Percentiles rank a stretch among this genome's conserved stretches.
Evolutionary conservation across 1,140 invertebrate genomes (phyloP).

Genomic region (Chrysopa pallens): DNA sequence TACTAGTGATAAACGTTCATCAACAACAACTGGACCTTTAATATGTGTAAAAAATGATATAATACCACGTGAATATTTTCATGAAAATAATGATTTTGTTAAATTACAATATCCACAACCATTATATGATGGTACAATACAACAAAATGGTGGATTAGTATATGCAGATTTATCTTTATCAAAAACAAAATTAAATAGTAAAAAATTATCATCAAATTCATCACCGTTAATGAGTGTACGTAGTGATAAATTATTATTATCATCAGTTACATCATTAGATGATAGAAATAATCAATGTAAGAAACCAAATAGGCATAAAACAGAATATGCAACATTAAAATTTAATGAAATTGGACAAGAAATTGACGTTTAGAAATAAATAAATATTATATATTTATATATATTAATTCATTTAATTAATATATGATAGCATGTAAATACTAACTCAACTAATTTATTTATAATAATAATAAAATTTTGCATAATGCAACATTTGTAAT

Average conservation of each 20-base stretch:
- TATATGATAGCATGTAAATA: background rate
- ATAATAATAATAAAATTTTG: background rate
- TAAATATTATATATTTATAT: too few relatives aligned
- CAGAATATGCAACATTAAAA: conserved; percentile 56
- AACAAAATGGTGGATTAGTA: conserved; percentile 12
- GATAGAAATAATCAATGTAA: background rate
- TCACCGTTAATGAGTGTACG: background rate
- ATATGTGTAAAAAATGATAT: background rate
- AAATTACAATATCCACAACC: conserved; percentile 22
- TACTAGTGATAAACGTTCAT: too few relatives aligned
- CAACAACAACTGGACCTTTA: background rate
- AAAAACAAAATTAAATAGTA: conserved; percentile 2
- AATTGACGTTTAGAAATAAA: conserved; percentile 39
- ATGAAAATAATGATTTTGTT: conserved; percentile 8
- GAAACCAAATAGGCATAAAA: conserved; percentile 18
- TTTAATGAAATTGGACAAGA: conserved; percentile 57
- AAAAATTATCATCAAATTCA: background rate
- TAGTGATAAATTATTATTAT: too few relatives aligned
- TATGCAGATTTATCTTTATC: conserved; percentile 22
- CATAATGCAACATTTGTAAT: too few relatives aligned
- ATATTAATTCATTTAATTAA: too few relatives aligned
- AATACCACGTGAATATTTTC: background rate
- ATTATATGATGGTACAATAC: conserved; percentile 3
- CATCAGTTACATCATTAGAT: background rate
- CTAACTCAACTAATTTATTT: background rate